Conservation (phyloP, 2,113 vertebrate genomes). For the Marmota flaviventris region DNA sequence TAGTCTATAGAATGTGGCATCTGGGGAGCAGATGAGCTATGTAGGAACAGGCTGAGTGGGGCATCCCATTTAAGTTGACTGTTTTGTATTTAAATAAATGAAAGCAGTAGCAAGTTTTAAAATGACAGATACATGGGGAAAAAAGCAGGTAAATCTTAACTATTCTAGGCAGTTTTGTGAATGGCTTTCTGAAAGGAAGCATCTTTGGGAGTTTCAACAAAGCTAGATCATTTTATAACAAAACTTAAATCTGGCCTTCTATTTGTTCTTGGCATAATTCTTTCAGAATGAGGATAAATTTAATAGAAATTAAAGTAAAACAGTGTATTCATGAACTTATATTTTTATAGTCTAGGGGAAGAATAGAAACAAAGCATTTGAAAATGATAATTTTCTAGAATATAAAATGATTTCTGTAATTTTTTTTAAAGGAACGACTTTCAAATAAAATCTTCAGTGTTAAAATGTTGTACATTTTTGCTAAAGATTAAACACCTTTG, state of each 20-base stretch:
- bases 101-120: not conserved
- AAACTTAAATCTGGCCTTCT: not conserved
- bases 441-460: not conserved
- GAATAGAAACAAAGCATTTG: not conserved
- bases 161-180: not conserved
- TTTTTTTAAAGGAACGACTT: not conserved
- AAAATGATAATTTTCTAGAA: not conserved
- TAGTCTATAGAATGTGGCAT: not conserved
- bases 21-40: not conserved
- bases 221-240: not conserved
- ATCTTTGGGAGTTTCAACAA: not conserved
- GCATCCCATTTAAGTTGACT: too few species aligned
- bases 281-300: not conserved
- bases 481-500: not conserved
- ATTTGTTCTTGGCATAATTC: not conserved
- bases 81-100: not conserved
- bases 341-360: not conserved
- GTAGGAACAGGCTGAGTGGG: rapidly evolving
- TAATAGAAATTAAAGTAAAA: not conserved
- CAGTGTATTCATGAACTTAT: not conserved
- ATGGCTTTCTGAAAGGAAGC: not conserved
- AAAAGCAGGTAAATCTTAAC: not conserved
- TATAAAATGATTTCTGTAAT: not conserved
- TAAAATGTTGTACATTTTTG: not conserved
- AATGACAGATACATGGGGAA: too few species aligned